phyloP scores from a whole-genome alignment of 2,113 vertebrate species.

The Pseudorhombus dupliciocellatus region DNA sequence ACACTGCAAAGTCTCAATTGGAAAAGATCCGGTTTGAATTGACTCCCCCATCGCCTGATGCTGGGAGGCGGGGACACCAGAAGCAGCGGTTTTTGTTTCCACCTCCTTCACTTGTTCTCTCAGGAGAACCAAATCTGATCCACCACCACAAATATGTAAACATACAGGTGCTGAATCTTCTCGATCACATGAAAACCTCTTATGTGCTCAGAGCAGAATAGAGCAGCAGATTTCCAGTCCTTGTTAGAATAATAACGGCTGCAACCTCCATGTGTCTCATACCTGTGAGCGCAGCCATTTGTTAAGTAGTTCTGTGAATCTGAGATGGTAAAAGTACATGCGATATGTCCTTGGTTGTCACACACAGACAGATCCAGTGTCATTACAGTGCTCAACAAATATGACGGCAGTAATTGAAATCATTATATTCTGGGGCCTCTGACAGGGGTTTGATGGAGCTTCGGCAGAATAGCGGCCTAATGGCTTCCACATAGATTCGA shows the following conservation, averaged over 20 bases:
- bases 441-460: constrained; percentile 57
- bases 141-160: not conserved
- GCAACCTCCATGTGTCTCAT: not conserved
- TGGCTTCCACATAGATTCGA: constrained; percentile 62
- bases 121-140: not conserved
- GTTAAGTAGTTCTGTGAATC: constrained; percentile 1
- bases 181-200: too few species aligned
- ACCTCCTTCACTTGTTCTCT: not conserved
- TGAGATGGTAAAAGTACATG: constrained; percentile 13
- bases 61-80: constrained; percentile 14
- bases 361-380: constrained; percentile 18
- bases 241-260: not conserved
- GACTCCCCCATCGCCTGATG: constrained; percentile 18
- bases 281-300: not conserved
- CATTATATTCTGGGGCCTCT: constrained; percentile 40
- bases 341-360: constrained; percentile 19
- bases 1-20: constrained; percentile 68
- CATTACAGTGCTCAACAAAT: constrained; percentile 44
- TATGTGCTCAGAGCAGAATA: too few species aligned
- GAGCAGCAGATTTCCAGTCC: not conserved
- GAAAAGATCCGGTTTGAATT: constrained; percentile 53
- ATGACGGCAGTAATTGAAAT: constrained; percentile 61
- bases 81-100: not conserved
- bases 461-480: constrained; percentile 51
- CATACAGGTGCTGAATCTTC: not conserved